Conservation (phyloP, 2,797 vertebrate species). For the Selene dorsalis region DNA sequence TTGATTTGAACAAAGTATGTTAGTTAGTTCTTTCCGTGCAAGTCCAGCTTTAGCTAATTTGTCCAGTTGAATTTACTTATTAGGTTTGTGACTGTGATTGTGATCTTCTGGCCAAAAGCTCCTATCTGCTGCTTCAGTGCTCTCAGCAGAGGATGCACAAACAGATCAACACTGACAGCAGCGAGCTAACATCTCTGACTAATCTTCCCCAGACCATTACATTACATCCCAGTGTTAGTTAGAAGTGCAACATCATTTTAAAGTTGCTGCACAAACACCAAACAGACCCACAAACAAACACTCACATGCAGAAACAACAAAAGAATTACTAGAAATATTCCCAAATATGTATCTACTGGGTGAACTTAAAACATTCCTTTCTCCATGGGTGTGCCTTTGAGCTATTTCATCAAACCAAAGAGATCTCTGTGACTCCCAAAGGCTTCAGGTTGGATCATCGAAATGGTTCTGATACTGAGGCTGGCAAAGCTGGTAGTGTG, state of each 20-base stretch:
- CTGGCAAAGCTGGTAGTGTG: constrained; percentile 5
- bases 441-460: neutral
- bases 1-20: constrained; percentile 8
- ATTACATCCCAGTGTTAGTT: constrained; percentile 5
- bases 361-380: constrained; percentile 3
- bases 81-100: neutral
- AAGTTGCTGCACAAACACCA: neutral
- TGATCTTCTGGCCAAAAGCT: constrained; percentile 14
- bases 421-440: constrained; percentile 4
- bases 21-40: constrained; percentile 29
- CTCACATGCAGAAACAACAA: neutral
- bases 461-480: constrained; percentile 2
- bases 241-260: neutral
- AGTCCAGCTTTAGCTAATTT: constrained; percentile 32
- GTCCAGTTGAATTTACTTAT: constrained; percentile 12
- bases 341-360: constrained; percentile 11
- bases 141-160: neutral
- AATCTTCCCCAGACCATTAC: neutral
- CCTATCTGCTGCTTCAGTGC: constrained; percentile 12
- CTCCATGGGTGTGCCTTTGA: neutral
- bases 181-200: neutral
- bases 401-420: neutral
- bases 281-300: constrained; percentile 21
- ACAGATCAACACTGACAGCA: constrained; percentile 9
- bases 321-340: constrained; percentile 27